A percentile compares a stretch with the other conserved stretches of the same genome.
phyloP scores from a whole-genome alignment of 2,113 vertebrate genomes.

The Perca fluviatilis region DNA sequence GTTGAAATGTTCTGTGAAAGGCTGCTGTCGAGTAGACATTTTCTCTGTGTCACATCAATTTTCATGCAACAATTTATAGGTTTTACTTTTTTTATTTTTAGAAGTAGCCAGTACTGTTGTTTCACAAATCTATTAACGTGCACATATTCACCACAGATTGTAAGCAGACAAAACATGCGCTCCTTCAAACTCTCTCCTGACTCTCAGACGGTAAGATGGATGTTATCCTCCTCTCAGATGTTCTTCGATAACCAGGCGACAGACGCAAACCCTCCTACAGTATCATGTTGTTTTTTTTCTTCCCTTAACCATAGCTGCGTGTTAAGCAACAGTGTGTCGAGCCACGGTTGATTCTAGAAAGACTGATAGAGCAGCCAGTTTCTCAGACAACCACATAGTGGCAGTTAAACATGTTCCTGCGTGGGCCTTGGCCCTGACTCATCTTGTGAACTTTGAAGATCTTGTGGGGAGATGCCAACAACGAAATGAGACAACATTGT shows the following conservation, averaged over 20 bases:
- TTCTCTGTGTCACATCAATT: not conserved
- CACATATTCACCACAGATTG: constrained; percentile 18
- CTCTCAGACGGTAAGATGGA: constrained; percentile 26
- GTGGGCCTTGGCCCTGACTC: constrained; percentile 61
- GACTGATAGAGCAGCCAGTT: constrained; percentile 35
- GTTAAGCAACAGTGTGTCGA: constrained; percentile 14
- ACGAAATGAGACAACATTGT: constrained; percentile 44
- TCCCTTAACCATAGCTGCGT: constrained; percentile 18
- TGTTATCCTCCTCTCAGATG: constrained; percentile 56
- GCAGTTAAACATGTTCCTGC: constrained; percentile 60
- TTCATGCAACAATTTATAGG: constrained; percentile 6
- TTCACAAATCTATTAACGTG: constrained; percentile 4
- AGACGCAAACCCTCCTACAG: constrained; percentile 52
- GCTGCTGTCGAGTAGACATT: not conserved
- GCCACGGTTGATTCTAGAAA: constrained; percentile 7
- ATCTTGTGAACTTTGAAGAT: constrained; percentile 58
- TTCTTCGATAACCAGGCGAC: constrained; percentile 59
- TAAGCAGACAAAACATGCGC: constrained; percentile 40
- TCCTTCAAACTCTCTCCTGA: constrained; percentile 31
- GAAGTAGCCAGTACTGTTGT: not conserved
- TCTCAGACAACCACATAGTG: constrained; percentile 54
- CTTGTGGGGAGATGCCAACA: constrained; percentile 36
- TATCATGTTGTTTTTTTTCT: constrained; percentile 41
- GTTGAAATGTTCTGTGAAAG: not conserved
- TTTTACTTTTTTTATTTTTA: not conserved